A percentile compares a stretch with the other conserved stretches of the same genome.
Evolutionary conservation across 2,797 vertebrate species (phyloP).

Genomic region (Platyrinchus mystaceus): DNA sequence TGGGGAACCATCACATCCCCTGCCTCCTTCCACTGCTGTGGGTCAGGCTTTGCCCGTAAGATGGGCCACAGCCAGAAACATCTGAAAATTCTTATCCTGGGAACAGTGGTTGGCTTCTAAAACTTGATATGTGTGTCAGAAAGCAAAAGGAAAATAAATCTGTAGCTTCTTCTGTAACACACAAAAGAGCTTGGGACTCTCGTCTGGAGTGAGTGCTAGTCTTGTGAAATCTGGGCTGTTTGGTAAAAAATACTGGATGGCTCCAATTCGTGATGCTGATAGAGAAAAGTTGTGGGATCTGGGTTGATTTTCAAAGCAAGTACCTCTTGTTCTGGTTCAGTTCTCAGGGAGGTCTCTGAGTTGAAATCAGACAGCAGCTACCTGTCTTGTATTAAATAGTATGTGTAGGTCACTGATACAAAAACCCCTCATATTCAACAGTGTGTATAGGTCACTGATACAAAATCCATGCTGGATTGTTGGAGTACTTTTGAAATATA

Average conservation of each 20-base stretch:
- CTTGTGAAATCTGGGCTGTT: background rate
- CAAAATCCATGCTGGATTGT: background rate
- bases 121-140: background rate
- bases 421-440: background rate
- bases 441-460: background rate
- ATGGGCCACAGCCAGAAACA: background rate
- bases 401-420: background rate
- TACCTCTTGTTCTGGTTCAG: background rate
- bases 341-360: background rate
- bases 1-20: background rate
- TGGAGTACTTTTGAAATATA: background rate
- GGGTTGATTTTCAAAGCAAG: background rate
- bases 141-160: background rate
- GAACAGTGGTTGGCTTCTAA: background rate
- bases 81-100: background rate
- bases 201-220: background rate
- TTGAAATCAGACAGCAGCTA: background rate
- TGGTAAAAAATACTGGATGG: background rate
- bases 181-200: background rate
- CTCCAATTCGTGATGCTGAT: background rate
- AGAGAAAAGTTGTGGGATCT: background rate
- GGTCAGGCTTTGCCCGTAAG: background rate
- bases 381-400: fast-evolving
- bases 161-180: background rate
- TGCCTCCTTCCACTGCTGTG: background rate